Evolutionary conservation across 1,140 invertebrate species (phyloP), one percentile per base, ranked within the genome.

Genomic region (Babylonia areolata): DNA sequence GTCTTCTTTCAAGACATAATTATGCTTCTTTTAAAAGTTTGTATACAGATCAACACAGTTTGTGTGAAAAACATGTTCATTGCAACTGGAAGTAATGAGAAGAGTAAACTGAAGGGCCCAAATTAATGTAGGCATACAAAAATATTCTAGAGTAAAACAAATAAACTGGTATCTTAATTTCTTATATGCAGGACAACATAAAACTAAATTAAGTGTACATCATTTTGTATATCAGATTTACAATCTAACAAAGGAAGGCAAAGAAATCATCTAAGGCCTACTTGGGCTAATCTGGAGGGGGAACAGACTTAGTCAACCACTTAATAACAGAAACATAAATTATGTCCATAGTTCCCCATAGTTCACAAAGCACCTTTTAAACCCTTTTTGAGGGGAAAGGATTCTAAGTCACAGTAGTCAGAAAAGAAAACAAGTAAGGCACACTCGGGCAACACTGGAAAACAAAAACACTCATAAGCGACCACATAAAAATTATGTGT

Each of bases 181-280:
- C 46, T 51, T 51, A 51, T 51, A 51, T 51, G 46, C 46, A 51
- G 46, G 46, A 51, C 46, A 51, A 51, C 46, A 51, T 51, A 51
- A 51, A 51, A 51, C 46, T 1, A 37, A 75, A 31, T 33, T 75
- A 75, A 75, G 11, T 75, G 35, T 75, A 75, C 71, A 75, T 75
- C 71, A 75, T 75, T 75, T 75, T 75, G 71, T 75, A 75, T 23
- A 75, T 75, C 71, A 3, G 71, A 75, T 75, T 75, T 75, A 75
- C 71, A 73, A 37, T 73, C n/a, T 31, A 73, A 75, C 71, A 75
- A 75, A 75, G 71, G 71, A 75, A 75, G 71, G 71, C 71, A 33
- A 75, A 75, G 71, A 75, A 75, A 75, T 75, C 71, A 75, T 2
- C 71, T 75, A 75, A 2, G 71, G 35, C 71, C 71, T 75, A 37